Base-by-base conservation (phyloP, 2,113 vertebrate species). In the Lophochroa leadbeateri region DNA sequence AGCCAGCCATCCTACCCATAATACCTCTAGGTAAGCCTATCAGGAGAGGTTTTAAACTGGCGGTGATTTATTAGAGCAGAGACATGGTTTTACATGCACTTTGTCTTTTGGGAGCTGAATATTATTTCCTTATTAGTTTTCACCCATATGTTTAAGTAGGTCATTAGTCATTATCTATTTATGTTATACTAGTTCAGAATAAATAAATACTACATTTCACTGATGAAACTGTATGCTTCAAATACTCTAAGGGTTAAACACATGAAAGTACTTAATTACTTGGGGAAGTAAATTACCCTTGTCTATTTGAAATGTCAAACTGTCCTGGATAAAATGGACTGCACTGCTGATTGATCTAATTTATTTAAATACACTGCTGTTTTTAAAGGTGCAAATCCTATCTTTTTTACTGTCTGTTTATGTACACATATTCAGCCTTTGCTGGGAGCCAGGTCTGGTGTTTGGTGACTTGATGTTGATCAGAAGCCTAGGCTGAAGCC, bases 101-200 rank as follows among this genome's bases (percentile, higher is more conserved):
- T 50, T 58, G 11, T 29, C 23, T 75, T 79, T 86, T 55, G 41
- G 9, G 25, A 91, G 20, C 47, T 12, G 12, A 81, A 72, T 86
- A 68, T 84, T 75, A 41, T 74, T 74, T 88, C 67, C 83, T 55
- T 18, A 28, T 64, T 75, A 23, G 29, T 68, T 94, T 89, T 92
- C 39, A 94, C 41, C 39, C 47, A 37, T 89, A 39, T 89, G 68
- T 87, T 84, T 94, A 95, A 89, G 33, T 91, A 94, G 91, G 74
- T 87, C 86, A 76, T 29, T 61, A 57, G 33, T 94, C 74, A 92
- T 94, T 92, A 92, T 65, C 35, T 91, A 70, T 92, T 94, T 92
- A 86, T 90, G 68, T 77, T 95, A 58, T 81, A 18, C 6, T 46
- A 78, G 23, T 83, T 83, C 46, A 50, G 80, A 95, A 86, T 70